Evolutionary conservation across 2,797 vertebrate species (phyloP), one percentile per base, ranked within the genome.

Genomic region (Hydrocynus forskahlii): DNA sequence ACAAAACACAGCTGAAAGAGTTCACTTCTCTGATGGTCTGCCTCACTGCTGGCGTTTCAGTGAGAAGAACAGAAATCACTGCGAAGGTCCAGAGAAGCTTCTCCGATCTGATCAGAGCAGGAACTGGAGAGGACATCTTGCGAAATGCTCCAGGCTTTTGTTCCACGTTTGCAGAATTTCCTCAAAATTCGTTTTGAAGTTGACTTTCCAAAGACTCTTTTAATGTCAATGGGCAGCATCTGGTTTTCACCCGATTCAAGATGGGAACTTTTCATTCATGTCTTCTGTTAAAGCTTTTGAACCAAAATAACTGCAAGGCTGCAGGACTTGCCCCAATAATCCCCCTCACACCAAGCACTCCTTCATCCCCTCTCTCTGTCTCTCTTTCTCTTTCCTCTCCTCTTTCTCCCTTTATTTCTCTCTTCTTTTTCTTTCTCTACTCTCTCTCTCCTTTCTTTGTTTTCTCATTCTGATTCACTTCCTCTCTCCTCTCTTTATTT

Each of bases 101-200:
- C 13, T 57, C 45, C 66, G 62, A 62, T 23, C 59, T 62, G 64
- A 83, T 73, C 77, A 71, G 57, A 57, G 60, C 70, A 45, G 10
- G 10, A 75, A 79, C 69, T 75, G 63, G 59, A 66, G 70, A 68
- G 10, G 74, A 38, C 17, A 16, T 66, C 29, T 40, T 17, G 13
- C 63, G 35, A 68, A 43, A 5, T 9, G 17, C 63, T 66, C 45
- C 13, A 54, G 69, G 76, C 57, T 76, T 81, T 81, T 77, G 73
- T 80, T 81, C 71, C 66, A 45, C 52, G 75, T 80, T 83, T 67
- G 35, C 54, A 12, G 62, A 83, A 83, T 85, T 85, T 86, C 80
- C 69, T 84, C 66, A 86, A 86, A 66, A 78, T 84, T 84, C 60
- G 76, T 84, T 84, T 86, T 85, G 78, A 84, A 84, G 86, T 62